Percentiles rank a stretch among this genome's conserved stretches.
phyloP scores from a whole-genome alignment of 2,797 vertebrate genomes.

The Parambassis ranga region DNA sequence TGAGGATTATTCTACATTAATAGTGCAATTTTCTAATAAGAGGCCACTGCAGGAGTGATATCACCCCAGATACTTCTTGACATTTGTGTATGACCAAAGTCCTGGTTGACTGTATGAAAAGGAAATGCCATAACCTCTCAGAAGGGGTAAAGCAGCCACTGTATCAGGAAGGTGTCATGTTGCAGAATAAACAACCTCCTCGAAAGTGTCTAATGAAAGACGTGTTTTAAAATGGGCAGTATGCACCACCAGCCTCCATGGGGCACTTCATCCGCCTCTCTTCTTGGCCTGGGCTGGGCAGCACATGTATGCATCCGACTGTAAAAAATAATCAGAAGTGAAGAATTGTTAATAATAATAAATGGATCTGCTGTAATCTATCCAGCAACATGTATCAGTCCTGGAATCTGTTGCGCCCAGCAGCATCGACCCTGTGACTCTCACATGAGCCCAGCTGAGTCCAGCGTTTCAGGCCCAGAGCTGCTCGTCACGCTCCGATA shows the following conservation, averaged over 20 bases:
- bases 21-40: background rate
- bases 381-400: background rate
- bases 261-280: too few relatives aligned
- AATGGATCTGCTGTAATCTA: background rate
- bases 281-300: too few relatives aligned
- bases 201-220: too few relatives aligned
- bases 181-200: too few relatives aligned
- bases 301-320: too few relatives aligned
- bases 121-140: background rate
- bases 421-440: conserved; percentile 53
- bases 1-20: too few relatives aligned
- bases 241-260: too few relatives aligned
- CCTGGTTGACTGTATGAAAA: background rate
- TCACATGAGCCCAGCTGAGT: conserved; percentile 54
- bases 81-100: background rate
- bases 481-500: background rate
- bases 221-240: too few relatives aligned
- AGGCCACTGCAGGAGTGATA: background rate
- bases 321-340: too few relatives aligned
- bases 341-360: too few relatives aligned
- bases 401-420: background rate
- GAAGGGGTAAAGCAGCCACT: too few relatives aligned
- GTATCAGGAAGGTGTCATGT: too few relatives aligned
- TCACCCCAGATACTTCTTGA: background rate
- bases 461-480: background rate